phyloP scores from a whole-genome alignment of 1,140 invertebrate species.

The Radopholus similis region DNA sequence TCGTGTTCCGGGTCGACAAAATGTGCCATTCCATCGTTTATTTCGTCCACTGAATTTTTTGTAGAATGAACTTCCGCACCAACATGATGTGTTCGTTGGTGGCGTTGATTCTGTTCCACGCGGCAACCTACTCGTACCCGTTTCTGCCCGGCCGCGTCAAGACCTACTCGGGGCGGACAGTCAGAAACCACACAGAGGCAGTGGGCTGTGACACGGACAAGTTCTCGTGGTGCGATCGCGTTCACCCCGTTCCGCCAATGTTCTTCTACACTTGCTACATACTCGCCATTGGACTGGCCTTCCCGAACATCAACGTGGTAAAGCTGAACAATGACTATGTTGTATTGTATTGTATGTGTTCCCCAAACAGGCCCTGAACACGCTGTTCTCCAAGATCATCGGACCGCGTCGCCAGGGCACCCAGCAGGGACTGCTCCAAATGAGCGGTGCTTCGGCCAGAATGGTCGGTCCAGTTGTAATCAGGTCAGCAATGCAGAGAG shows the following conservation, averaged over 20 bases:
- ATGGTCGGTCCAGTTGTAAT: slow-evolving; percentile 44
- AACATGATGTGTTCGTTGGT: slow-evolving; percentile 21
- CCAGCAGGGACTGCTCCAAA: slow-evolving; percentile 44
- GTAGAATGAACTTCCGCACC: slow-evolving; percentile 19
- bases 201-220: slow-evolving; percentile 30
- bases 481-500: slow-evolving; percentile 4
- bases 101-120: slow-evolving; percentile 23
- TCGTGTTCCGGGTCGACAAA: slow-evolving; percentile 40
- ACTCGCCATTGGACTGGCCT: slow-evolving; percentile 35
- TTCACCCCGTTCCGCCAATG: slow-evolving; percentile 10
- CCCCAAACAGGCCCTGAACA: slow-evolving; percentile 38
- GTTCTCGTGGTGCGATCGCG: slow-evolving; percentile 17
- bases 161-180: slow-evolving; percentile 16
- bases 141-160: slow-evolving; percentile 27
- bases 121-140: slow-evolving; percentile 32
- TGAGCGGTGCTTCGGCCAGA: slow-evolving; percentile 30
- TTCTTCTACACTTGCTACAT: slow-evolving; percentile 31
- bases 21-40: slow-evolving; percentile 11
- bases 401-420: slow-evolving; percentile 37
- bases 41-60: slow-evolving; percentile 4
- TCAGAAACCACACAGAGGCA: slow-evolving; percentile 16
- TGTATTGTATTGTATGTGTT: too few species aligned
- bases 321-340: too few species aligned
- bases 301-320: slow-evolving; percentile 40
- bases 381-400: slow-evolving; percentile 47